Percentiles rank a stretch among this genome's conserved stretches.
phyloP scores from a whole-genome alignment of 2,888 invertebrate species.

The Synergus laeviventris region DNA sequence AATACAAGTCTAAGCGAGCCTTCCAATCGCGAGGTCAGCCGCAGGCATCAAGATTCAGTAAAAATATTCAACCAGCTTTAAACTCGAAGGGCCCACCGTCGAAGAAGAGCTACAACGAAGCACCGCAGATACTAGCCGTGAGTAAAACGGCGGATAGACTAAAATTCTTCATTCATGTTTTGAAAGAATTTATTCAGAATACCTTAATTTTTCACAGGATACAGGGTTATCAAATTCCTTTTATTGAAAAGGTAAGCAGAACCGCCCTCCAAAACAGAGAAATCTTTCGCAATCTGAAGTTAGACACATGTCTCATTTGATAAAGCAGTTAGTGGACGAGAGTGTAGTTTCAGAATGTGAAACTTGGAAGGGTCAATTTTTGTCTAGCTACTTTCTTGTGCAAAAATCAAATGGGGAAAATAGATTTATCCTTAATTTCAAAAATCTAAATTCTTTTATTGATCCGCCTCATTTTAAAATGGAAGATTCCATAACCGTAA shows the following conservation, averaged over 20 bases:
- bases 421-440: slow-evolving; percentile 7
- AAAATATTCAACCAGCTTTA: no score
- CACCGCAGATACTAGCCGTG: background rate
- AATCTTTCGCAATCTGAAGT: background rate
- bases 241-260: background rate
- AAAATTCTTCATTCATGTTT: background rate
- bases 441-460: background rate
- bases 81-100: no score
- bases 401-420: slow-evolving; percentile 6
- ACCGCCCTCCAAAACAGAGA: background rate
- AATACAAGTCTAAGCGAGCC: no score
- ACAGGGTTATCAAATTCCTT: background rate
- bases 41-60: no score
- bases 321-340: background rate
- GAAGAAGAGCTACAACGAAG: background rate
- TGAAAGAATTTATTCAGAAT: background rate
- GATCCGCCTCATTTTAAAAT: slow-evolving; percentile 3
- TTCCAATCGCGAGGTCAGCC: no score
- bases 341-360: background rate
- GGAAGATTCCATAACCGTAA: background rate
- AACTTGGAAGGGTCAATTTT: background rate
- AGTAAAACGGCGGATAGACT: background rate
- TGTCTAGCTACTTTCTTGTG: background rate
- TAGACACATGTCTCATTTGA: background rate
- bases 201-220: background rate